Conservation (phyloP, 1,140 invertebrate genomes). For the Archivesica marissinica region DNA sequence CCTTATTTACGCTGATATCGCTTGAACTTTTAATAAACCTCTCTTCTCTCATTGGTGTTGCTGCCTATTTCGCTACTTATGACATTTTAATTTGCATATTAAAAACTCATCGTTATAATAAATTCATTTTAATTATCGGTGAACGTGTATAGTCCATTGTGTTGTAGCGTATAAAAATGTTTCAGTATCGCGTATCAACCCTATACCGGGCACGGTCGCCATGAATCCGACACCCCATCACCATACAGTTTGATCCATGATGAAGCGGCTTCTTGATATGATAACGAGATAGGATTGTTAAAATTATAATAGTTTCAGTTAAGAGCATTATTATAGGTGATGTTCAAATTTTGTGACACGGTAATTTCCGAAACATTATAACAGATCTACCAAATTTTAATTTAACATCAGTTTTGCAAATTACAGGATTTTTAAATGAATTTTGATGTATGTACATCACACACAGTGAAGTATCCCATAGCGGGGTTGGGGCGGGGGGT, state of each 20-base stretch:
- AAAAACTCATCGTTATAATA: conserved; percentile 16
- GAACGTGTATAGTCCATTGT: conserved; percentile 8
- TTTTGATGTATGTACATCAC: no score
- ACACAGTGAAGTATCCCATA: no score
- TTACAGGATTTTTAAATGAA: no score
- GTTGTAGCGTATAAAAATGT: conserved; percentile 12
- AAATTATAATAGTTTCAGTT: conserved; percentile 24
- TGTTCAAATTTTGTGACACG: not conserved
- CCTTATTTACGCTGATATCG: not conserved
- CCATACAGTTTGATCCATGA: conserved; percentile 8
- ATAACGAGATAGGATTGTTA: conserved; percentile 9
- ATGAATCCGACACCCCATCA: conserved; percentile 14
- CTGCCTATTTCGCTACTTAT: not conserved
- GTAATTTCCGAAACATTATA: not conserved
- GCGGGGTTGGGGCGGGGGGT: no score
- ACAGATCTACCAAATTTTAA: no score
- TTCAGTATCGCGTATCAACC: not conserved
- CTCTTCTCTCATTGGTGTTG: not conserved
- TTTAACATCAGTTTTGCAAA: no score
- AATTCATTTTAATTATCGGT: conserved; percentile 19
- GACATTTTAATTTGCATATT: conserved; percentile 31
- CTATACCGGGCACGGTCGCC: not conserved
- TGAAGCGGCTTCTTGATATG: conserved; percentile 2
- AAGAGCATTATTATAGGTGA: conserved; percentile 2
- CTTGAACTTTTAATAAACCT: not conserved